Evolutionary conservation across 2,888 invertebrate genomes (phyloP).

Genomic region (Emmelina monodactyla): DNA sequence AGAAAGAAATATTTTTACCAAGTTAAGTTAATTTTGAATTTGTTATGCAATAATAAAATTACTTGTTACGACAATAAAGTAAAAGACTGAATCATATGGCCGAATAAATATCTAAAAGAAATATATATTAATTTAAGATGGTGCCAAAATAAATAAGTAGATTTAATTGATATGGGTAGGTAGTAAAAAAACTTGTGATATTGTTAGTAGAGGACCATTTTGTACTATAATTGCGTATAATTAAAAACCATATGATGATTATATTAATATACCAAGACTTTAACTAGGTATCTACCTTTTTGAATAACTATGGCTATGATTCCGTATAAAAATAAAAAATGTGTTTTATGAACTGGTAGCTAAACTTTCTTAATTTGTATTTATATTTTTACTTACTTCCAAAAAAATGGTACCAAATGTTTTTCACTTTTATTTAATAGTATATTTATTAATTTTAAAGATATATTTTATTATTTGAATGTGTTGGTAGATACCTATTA

Average conservation of each 20-base stretch:
- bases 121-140: too few species aligned
- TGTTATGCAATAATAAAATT: not conserved
- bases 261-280: not conserved
- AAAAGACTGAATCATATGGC: conserved; percentile 4
- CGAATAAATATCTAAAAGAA: too few species aligned
- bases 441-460: not conserved
- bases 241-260: not conserved
- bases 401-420: not conserved
- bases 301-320: not conserved
- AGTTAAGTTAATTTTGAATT: conserved; percentile 17
- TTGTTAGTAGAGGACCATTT: too few species aligned
- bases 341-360: not conserved
- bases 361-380: not conserved
- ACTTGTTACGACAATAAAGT: not conserved
- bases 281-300: not conserved
- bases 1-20: conserved; percentile 36
- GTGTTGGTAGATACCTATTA: not conserved
- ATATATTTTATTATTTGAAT: too few species aligned
- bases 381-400: not conserved
- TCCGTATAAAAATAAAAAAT: not conserved
- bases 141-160: not conserved
- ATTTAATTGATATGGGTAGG: not conserved
- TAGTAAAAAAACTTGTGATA: not conserved
- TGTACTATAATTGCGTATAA: not conserved
- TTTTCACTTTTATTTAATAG: not conserved